phyloP scores from a whole-genome alignment of 2,113 vertebrate species.

The Semnornis frantzii region DNA sequence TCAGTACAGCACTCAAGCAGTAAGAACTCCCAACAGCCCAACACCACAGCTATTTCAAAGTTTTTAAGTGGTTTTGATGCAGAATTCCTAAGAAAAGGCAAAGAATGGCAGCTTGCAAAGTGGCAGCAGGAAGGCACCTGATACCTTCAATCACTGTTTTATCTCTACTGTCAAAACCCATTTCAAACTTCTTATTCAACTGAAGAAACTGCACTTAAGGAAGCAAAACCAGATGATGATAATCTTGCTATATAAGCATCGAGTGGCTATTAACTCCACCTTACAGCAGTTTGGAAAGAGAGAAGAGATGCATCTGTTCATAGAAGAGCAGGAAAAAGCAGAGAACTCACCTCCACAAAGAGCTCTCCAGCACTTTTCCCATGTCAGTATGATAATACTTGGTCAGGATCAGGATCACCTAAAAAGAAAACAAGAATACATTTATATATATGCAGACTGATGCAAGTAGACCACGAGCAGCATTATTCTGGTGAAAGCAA shows the following conservation, averaged over 20 bases:
- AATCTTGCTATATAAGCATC: not conserved
- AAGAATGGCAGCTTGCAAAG: not conserved
- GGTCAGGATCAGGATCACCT: slow-evolving; percentile 98
- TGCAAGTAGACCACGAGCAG: not conserved
- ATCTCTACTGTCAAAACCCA: not conserved
- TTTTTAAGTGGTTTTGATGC: not conserved
- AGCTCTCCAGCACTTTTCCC: slow-evolving; percentile 96
- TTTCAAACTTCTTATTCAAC: not conserved
- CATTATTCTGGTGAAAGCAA: not conserved
- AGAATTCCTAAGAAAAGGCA: not conserved
- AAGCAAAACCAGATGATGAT: not conserved
- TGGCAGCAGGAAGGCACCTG: not conserved
- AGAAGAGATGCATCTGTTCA: not conserved
- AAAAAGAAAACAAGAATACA: slow-evolving; percentile 34
- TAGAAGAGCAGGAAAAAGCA: not conserved
- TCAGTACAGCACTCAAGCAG: not conserved
- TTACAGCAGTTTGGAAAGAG: not conserved
- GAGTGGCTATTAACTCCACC: not conserved
- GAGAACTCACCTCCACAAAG: slow-evolving; percentile 86
- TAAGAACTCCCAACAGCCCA: not conserved
- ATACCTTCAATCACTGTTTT: not conserved
- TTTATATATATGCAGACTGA: not conserved
- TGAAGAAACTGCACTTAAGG: not conserved
- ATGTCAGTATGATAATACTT: slow-evolving; percentile 97
- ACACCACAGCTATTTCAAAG: not conserved